Evolutionary conservation across 2,888 invertebrate genomes (phyloP).

Genomic region (Lasioglossum marginatum): DNA sequence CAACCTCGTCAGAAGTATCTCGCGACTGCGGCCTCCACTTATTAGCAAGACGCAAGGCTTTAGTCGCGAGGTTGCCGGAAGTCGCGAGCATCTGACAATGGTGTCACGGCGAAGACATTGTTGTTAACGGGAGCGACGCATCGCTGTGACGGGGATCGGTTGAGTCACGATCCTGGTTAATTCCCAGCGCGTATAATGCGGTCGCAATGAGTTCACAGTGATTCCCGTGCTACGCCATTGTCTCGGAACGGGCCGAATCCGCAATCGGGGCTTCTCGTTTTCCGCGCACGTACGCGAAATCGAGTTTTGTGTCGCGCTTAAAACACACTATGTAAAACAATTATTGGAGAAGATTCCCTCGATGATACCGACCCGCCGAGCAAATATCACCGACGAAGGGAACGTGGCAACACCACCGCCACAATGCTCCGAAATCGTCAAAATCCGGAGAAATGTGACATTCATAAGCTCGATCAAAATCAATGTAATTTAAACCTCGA

Average conservation of each 20-base stretch:
- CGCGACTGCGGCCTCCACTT: conserved; percentile 11
- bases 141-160: conserved; percentile 40
- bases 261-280: conserved; percentile 4
- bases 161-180: conserved; percentile 61
- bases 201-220: conserved; percentile 48
- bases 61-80: conserved; percentile 39
- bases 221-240: conserved; percentile 34
- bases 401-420: not conserved
- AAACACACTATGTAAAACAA: conserved; percentile 26
- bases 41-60: conserved; percentile 32
- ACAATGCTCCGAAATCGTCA: not conserved
- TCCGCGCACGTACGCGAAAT: conserved; percentile 25
- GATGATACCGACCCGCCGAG: not conserved
- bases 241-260: conserved; percentile 12
- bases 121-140: conserved; percentile 26
- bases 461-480: not conserved
- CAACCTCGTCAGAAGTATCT: not conserved
- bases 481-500: too few relatives aligned
- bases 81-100: conserved; percentile 50
- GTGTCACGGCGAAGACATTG: conserved; percentile 52
- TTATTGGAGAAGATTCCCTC: conserved; percentile 7
- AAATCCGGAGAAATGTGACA: not conserved
- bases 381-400: not conserved
- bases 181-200: conserved; percentile 43
- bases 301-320: conserved; percentile 21